Base-by-base conservation (phyloP, 1,140 invertebrate species). In the Heliconius himera region DNA sequence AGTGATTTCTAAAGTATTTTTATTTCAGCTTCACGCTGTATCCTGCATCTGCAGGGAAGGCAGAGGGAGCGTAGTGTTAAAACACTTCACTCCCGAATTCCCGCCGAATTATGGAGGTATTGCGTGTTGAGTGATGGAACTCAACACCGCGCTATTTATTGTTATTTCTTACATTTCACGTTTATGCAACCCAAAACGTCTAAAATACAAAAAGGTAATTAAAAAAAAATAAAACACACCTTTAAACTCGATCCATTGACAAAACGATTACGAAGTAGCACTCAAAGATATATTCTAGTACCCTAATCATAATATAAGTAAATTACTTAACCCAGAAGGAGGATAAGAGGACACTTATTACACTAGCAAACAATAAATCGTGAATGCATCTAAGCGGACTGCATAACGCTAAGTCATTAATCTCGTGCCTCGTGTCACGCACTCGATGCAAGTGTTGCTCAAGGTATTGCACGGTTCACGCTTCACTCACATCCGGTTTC, bases 401-500 rank as follows among this genome's bases (percentile, higher is more conserved):
- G n/a, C n/a, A 72, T 3, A 36, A 72, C 16, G 38, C 36, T 72
- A 72, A 72, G 29, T 38, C n/a, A 72, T 72, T 38, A 36, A 72
- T 72, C 70, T 72, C 70, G 70, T 72, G 70, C 36, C 75, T 70
- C 29, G n/a, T 60, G 16, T 76, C 60, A 76, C 60, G 70, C 46
- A 71, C 20, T 66, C 29, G 36, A 72, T 71, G 49, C 70, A 77
- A 49, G 41, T 36, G 18, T 71, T 72, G 70, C 76, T 77, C 76
- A 77, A 46, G 46, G 70, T 71, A 38, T 54, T 72, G 76, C 70
- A 72, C 36, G 70, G 70, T 72, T 72, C 70, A 72, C 70, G 70
- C 70, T 72, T 72, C 70, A 41, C 33, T 38, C 70, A 41, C 70
- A 72, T 72, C 70, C 70, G 70, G 70, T 72, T 72, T 72, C 70